Evolutionary conservation across 1,140 invertebrate species (phyloP).

Genomic region (Zeugodacus cucurbitae): DNA sequence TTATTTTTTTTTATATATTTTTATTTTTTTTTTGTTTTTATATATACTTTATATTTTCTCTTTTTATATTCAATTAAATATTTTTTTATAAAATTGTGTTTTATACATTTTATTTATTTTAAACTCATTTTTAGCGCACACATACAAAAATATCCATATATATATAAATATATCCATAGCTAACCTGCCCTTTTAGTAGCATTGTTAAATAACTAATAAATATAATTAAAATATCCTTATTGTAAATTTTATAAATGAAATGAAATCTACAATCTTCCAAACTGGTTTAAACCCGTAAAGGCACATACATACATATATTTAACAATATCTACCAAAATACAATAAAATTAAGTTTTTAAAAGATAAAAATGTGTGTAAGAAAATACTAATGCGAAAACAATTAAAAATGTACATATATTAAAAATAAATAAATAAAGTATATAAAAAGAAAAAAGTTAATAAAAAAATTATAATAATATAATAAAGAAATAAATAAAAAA

Average conservation of each 20-base stretch:
- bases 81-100: not conserved
- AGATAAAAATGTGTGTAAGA: not conserved
- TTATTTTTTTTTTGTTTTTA: not conserved
- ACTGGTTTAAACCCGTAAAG: conserved; percentile 19
- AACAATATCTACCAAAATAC: conserved; percentile 23
- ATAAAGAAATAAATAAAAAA: conserved; percentile 28
- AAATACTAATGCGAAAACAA: not conserved
- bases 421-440: conserved; percentile 1
- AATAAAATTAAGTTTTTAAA: not conserved
- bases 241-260: conserved; percentile 29
- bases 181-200: not conserved
- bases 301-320: conserved; percentile 24
- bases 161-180: not conserved
- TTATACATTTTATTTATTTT: not conserved
- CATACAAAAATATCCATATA: not conserved
- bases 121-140: not conserved
- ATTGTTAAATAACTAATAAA: not conserved
- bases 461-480: not conserved
- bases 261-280: conserved; percentile 29
- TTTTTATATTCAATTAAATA: not conserved
- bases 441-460: not conserved
- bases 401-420: not conserved
- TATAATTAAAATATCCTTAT: conserved; percentile 1
- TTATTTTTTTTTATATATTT: not conserved
- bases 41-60: not conserved